A percentile compares a stretch with the other conserved stretches of the same genome.
Evolutionary conservation across 2,888 invertebrate species (phyloP).

Genomic region (Tetramorium bicarinatum): DNA sequence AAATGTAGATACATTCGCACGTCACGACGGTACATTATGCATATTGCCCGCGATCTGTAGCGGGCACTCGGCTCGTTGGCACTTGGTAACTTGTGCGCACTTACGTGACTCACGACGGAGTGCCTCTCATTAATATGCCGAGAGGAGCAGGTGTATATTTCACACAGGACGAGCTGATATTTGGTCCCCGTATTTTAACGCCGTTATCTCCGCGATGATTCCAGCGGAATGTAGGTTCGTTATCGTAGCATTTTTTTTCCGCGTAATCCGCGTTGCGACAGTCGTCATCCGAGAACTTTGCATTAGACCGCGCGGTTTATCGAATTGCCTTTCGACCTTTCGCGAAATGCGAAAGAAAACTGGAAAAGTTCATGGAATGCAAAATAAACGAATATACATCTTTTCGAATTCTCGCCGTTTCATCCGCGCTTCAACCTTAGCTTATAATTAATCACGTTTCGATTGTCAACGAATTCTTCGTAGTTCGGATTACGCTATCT

Average conservation of each 20-base stretch:
- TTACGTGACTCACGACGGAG: slow-evolving; percentile 52
- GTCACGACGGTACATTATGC: slow-evolving; percentile 52
- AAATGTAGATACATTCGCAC: slow-evolving; percentile 58
- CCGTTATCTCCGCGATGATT: slow-evolving; percentile 28
- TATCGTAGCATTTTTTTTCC: neutral
- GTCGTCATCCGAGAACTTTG: neutral
- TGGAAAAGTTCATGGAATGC: neutral
- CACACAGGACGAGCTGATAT: slow-evolving; percentile 47
- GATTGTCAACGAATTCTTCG: neutral
- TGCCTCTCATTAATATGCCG: slow-evolving; percentile 55
- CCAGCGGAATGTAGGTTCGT: neutral
- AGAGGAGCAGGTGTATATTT: slow-evolving; percentile 54
- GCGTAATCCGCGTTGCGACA: neutral
- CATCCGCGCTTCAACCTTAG: neutral
- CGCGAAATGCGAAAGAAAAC: neutral
- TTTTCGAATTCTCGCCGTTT: neutral
- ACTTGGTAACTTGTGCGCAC: slow-evolving; percentile 56
- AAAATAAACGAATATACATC: neutral
- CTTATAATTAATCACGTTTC: neutral
- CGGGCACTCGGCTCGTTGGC: slow-evolving; percentile 52
- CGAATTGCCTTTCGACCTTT: neutral
- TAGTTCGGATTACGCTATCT: neutral
- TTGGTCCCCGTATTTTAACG: slow-evolving; percentile 39
- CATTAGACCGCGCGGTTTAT: neutral
- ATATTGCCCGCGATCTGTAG: slow-evolving; percentile 55